Conservation (phyloP, 2,888 invertebrate species). For the Nezara viridula region DNA sequence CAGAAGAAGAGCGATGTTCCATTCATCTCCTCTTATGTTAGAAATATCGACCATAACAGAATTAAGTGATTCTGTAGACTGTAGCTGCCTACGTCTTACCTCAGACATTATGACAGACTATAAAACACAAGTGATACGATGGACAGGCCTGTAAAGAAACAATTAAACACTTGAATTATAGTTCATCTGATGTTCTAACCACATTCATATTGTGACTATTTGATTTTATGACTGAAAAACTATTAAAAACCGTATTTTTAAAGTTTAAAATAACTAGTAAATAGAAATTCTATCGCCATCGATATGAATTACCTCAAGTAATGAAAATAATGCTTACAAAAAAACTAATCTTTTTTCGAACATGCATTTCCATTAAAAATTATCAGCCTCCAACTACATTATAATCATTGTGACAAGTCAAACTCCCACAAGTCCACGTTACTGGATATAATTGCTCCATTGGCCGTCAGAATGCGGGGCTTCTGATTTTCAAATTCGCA, state of each 20-base stretch:
- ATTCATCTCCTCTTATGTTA: slow-evolving; percentile 75
- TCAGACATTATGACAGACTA: slow-evolving; percentile 54
- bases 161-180: background rate
- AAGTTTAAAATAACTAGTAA: background rate
- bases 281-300: background rate
- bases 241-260: background rate
- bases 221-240: background rate
- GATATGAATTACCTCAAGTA: slow-evolving; percentile 22
- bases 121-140: background rate
- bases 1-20: slow-evolving; percentile 87
- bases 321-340: slow-evolving; percentile 33
- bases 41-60: slow-evolving; percentile 20
- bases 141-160: slow-evolving; percentile 26
- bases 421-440: slow-evolving; percentile 48
- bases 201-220: background rate
- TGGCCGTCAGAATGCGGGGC: background rate
- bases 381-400: no score
- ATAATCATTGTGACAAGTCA: background rate
- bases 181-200: background rate
- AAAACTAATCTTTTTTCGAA: background rate
- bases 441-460: background rate
- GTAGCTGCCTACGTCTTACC: slow-evolving; percentile 55
- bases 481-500: background rate
- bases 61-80: background rate
- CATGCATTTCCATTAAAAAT: background rate